Base-by-base conservation (phyloP, 2,888 invertebrate genomes). In the Drosophila fulvimacula region DNA sequence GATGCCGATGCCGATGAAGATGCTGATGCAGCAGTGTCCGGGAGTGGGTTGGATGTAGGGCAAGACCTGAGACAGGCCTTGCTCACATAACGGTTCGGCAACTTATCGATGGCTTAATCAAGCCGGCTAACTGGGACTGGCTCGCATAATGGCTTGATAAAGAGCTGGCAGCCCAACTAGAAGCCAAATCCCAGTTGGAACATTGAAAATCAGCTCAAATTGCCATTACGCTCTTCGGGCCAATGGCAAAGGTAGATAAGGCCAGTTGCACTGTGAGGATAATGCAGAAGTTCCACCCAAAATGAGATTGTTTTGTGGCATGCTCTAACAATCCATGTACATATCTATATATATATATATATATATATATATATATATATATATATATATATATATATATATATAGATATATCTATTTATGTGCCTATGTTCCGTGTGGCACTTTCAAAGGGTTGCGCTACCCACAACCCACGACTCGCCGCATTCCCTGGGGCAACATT, bases 171-270 rank as follows among this genome's bases (percentile, higher is more conserved):
- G 39, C 24, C 44, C 52, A 39, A 9, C 27, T 61, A 58, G 68
- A 60, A 55, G 39, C 36, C 62, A 83, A 90, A 91, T 92, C 92
- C 92, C 92, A 89, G 85, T 86, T 89, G 92, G 90, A 91, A 92
- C 92, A 92, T 92, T 92, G 91, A 90, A 90, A 92, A 92, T 92
- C 92, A 92, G 92, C 92, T 91, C 92, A 91, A 92, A 92, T 91
- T 92, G 91, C 92, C 92, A 92, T 92, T 92, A 91, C 91, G 91
- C 91, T 78, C 82, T 88, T 73, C 59, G 76, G 72, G 53, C 58
- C 75, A 66, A 48, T 65, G 65, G 57, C 51, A 52, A 73, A 82
- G 76, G 88, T 84, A 87, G 82, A 84, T 82, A 87, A 62, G 38
- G 62, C 61, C 51, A 52, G 65, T 53, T 60, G 57, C 79, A 62